Percentiles rank a stretch among this genome's conserved stretches.
Conservation (phyloP, 1,140 invertebrate genomes). For the Drosophila sproati region DNA sequence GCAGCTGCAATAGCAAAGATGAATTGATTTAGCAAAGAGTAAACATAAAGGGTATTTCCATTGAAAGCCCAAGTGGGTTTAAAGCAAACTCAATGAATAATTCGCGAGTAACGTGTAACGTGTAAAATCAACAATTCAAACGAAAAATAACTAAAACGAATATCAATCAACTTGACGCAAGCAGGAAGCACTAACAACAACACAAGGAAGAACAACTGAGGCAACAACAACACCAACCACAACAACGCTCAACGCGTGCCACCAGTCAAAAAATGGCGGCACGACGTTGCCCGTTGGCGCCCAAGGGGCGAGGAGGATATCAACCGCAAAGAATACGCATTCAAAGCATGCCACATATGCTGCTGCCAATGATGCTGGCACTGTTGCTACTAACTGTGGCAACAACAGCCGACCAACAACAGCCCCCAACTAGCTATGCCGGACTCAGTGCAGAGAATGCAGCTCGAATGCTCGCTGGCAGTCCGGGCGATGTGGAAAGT, state of each 20-base stretch:
- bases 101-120: conserved; percentile 37
- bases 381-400: neutral
- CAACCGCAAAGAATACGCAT: conserved; percentile 40
- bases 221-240: conserved; percentile 14
- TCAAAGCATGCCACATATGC: conserved; percentile 15
- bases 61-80: neutral
- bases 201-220: neutral
- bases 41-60: conserved; percentile 8
- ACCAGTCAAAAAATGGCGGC: conserved; percentile 66
- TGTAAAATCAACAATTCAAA: conserved; percentile 59
- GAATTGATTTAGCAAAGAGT: conserved; percentile 16
- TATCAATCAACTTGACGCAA: conserved; percentile 33
- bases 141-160: neutral
- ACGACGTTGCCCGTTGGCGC: conserved; percentile 70
- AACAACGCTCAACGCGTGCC: conserved; percentile 62
- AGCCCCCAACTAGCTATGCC: conserved; percentile 51
- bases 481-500: conserved; percentile 56
- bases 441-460: conserved; percentile 76
- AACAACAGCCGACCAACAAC: conserved; percentile 13
- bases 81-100: conserved; percentile 51
- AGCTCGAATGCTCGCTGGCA: conserved; percentile 76
- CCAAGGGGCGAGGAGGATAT: conserved; percentile 47
- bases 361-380: neutral
- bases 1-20: conserved; percentile 14
- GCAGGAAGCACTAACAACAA: neutral